These are phyloP conservation scores for Thunnus thynnus DNA, from an alignment of 2,113 vertebrate genomes.

Conservation along the genomic window DNA sequence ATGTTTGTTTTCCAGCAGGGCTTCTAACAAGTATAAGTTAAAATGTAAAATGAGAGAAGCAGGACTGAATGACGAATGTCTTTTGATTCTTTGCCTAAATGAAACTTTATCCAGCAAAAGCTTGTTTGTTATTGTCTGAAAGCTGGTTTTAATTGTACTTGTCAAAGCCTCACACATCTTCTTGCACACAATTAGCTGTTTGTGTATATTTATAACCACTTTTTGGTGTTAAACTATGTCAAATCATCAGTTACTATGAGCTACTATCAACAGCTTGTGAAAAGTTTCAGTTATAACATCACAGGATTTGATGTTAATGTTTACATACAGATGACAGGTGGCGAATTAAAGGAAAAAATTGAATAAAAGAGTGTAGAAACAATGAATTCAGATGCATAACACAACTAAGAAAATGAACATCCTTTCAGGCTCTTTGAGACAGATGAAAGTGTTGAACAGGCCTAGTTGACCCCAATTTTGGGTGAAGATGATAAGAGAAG, in stretches of 20 bases:
- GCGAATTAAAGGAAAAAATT: no score
- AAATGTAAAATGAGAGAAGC: background rate
- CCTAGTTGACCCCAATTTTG: background rate
- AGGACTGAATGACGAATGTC: background rate
- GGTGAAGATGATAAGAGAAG: background rate
- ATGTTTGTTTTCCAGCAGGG: slow-evolving; percentile 3
- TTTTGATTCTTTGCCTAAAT: background rate
- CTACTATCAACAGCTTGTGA: no score
- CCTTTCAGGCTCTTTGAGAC: background rate
- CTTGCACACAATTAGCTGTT: no score
- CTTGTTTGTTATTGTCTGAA: background rate
- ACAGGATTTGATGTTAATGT: no score
- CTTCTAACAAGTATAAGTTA: background rate
- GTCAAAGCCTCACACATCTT: no score
- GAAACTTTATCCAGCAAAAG: background rate
- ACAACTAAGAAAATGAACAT: background rate
- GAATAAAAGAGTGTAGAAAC: no score
- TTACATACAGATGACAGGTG: no score
- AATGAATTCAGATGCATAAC: background rate
- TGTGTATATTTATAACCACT: no score
- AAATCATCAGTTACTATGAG: no score
- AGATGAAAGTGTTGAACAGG: background rate
- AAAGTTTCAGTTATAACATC: no score
- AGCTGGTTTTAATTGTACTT: no score
- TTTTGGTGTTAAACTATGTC: no score